Evolutionary conservation across 2,888 invertebrate species (phyloP).

Genomic region (Callyntrura sp.): DNA sequence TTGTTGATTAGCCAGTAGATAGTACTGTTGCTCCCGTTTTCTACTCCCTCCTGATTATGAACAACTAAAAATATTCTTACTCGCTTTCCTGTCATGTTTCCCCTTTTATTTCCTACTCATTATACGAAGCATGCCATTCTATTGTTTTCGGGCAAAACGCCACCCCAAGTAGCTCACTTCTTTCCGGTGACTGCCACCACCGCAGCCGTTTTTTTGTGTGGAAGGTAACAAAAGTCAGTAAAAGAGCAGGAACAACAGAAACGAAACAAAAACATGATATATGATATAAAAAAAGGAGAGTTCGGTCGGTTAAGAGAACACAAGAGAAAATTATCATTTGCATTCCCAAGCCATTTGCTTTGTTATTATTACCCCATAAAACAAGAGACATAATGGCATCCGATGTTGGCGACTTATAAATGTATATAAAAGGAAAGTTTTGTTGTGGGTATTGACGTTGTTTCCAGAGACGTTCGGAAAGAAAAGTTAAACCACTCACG

Average conservation of each 20-base stretch:
- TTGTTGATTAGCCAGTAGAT: constrained; percentile 17
- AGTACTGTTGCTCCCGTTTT: constrained; percentile 14
- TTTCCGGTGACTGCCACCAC: not conserved
- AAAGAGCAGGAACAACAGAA: not conserved
- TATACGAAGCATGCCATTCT: not conserved
- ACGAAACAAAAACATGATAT: not conserved
- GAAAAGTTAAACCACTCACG: not conserved
- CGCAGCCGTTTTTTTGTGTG: not conserved
- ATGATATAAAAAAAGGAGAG: not conserved
- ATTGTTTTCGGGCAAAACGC: not conserved
- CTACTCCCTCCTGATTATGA: not conserved
- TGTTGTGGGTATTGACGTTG: not conserved
- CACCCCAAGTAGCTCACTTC: not conserved
- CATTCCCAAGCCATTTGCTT: constrained; percentile 62
- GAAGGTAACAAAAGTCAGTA: not conserved
- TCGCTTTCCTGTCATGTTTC: constrained; percentile 9
- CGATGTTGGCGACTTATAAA: too few relatives aligned
- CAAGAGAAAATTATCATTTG: constrained; percentile 59
- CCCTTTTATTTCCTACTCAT: constrained; percentile 14
- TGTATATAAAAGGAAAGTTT: not conserved
- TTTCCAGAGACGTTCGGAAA: not conserved
- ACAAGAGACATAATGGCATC: constrained; percentile 7
- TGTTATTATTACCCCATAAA: constrained; percentile 67
- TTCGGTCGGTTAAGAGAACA: not conserved
- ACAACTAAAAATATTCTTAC: not conserved